These are phyloP conservation scores for Chionomys nivalis DNA, from an alignment of 2,113 vertebrate species.

Conservation along the genomic window DNA sequence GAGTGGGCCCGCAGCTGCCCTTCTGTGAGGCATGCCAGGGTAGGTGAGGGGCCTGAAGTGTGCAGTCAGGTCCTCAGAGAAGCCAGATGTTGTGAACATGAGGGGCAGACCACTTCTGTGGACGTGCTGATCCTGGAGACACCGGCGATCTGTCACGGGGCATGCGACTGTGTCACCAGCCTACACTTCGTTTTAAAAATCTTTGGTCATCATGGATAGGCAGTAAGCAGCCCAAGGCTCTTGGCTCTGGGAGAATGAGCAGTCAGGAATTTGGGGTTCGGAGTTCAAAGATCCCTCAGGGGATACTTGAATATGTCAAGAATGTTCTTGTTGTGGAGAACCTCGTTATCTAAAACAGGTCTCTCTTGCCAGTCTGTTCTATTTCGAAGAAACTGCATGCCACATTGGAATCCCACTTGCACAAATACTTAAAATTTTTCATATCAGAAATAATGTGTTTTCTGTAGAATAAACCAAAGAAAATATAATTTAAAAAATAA, in stretches of 20 bases:
- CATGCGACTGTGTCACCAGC: not conserved
- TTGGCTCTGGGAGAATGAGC: not conserved
- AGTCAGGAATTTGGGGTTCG: not conserved
- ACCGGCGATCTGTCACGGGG: not conserved
- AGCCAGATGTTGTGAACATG: not conserved
- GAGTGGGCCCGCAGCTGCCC: not conserved
- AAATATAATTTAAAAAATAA: slow-evolving; percentile 45
- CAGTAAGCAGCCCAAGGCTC: not conserved
- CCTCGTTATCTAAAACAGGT: not conserved
- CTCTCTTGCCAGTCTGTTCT: slow-evolving; percentile 5
- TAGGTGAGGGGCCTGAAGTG: no score
- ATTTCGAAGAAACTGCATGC: slow-evolving; percentile 42
- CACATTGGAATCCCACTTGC: slow-evolving; percentile 54
- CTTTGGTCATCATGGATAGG: not conserved
- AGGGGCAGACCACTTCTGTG: not conserved
- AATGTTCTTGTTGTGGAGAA: not conserved
- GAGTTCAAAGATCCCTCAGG: not conserved
- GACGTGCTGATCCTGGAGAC: not conserved
- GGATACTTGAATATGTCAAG: not conserved
- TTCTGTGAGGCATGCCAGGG: not conserved
- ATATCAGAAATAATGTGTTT: slow-evolving; percentile 40
- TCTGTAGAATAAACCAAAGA: slow-evolving; percentile 54
- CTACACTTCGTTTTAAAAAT: not conserved
- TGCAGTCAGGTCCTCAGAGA: not conserved
- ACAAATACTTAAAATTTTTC: slow-evolving; percentile 58